A percentile compares a stretch with the other conserved stretches of the same genome.
Evolutionary conservation across 2,797 vertebrate species (phyloP).

Genomic region (Gymnodraco acuticeps): DNA sequence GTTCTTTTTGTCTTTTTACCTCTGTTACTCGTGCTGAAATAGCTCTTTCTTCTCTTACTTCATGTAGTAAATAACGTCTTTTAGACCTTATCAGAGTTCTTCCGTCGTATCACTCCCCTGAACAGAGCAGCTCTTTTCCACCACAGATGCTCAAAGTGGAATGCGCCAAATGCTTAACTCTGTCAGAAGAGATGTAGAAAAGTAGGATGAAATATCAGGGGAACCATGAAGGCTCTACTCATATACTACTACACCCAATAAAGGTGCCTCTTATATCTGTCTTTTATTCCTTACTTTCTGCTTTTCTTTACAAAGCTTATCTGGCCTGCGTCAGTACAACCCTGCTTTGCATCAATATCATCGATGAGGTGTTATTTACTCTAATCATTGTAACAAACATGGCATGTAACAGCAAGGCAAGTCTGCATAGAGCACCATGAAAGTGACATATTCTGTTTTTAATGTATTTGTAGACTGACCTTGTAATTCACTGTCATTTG

Average conservation of each 20-base stretch:
- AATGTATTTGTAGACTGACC: not conserved
- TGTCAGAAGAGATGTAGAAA: conserved; percentile 50
- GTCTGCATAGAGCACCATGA: not conserved
- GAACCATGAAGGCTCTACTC: conserved; percentile 32
- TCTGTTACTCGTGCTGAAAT: not conserved
- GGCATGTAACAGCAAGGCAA: not conserved
- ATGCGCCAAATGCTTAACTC: conserved; percentile 41
- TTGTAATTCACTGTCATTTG: not conserved
- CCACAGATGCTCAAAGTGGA: conserved; percentile 36
- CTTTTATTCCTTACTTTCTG: conserved; percentile 28
- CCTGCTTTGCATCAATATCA: conserved; percentile 6
- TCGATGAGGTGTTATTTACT: conserved; percentile 20
- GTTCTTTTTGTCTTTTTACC: not conserved
- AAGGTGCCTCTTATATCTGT: conserved; percentile 12
- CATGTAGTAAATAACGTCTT: conserved; percentile 40
- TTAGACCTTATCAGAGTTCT: conserved; percentile 42
- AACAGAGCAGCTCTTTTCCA: conserved; percentile 33
- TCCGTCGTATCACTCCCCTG: conserved; percentile 48
- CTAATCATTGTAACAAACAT: not conserved
- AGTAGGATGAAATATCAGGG: conserved; percentile 47
- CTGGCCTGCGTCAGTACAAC: not conserved
- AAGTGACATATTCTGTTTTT: not conserved
- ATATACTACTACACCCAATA: not conserved
- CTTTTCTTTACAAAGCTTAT: conserved; percentile 6
- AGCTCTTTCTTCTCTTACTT: conserved; percentile 22